These are phyloP conservation scores for Capitella teleta DNA, from an alignment of 1,140 invertebrate species.

Conservation along the genomic window DNA sequence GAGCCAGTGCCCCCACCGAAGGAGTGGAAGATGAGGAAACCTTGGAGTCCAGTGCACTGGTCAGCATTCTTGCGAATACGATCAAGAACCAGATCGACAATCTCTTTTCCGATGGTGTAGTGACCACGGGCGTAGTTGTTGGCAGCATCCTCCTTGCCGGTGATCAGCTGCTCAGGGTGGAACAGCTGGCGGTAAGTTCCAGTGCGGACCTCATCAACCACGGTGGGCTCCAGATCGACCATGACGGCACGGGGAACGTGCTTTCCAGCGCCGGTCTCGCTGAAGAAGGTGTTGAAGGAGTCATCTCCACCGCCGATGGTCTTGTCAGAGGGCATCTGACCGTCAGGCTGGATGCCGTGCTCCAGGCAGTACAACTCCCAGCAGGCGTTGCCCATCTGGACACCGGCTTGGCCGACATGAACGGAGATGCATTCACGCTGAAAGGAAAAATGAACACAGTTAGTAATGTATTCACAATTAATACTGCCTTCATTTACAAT, in stretches of 20 bases:
- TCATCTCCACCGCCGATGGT: conserved; percentile 25
- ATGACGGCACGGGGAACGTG: conserved; percentile 73
- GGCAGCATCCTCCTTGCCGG: conserved; percentile 63
- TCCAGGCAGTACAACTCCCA: no score
- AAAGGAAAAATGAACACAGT: no score
- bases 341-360: no score
- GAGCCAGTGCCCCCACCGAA: conserved; percentile 85
- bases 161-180: conserved; percentile 63
- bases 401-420: no score
- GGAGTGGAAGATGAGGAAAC: conserved; percentile 80
- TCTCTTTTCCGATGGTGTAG: conserved; percentile 43
- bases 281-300: conserved; percentile 47
- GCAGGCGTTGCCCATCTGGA: no score
- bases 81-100: conserved; percentile 40
- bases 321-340: no score
- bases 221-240: conserved; percentile 76
- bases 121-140: conserved; percentile 28
- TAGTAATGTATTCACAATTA: no score
- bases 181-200: conserved; percentile 36
- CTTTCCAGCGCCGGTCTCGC: conserved; percentile 58
- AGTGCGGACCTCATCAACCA: conserved; percentile 55
- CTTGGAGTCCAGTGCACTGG: conserved; percentile 73
- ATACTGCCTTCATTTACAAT: no score
- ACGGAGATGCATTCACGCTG: no score
- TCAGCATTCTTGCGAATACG: conserved; percentile 53